These are phyloP conservation scores for Arvicanthis niloticus DNA, from an alignment of 2,113 vertebrate species.

Conservation along the genomic window DNA sequence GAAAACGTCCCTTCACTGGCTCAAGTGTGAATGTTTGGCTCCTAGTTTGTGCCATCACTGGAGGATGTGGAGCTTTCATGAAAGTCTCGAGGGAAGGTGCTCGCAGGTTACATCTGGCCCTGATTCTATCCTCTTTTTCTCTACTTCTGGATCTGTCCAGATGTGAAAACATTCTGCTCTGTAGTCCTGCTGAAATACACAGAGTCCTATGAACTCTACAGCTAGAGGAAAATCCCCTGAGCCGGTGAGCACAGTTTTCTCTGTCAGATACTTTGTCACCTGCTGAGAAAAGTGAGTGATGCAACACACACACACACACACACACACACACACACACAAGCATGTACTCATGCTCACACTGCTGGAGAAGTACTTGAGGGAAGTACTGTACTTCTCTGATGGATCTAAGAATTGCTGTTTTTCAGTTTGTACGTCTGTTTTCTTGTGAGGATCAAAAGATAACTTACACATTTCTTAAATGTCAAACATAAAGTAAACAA, in stretches of 20 bases:
- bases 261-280: background rate
- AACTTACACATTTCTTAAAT: background rate
- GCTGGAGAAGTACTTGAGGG: background rate
- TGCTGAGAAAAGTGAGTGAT: background rate
- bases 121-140: background rate
- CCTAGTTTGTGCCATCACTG: background rate
- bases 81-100: background rate
- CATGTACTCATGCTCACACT: too few species aligned
- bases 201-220: background rate
- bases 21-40: background rate
- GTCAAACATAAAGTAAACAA: background rate
- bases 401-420: background rate
- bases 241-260: background rate
- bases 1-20: too few species aligned
- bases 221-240: background rate
- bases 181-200: too few species aligned
- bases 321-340: background rate
- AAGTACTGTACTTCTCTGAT: background rate
- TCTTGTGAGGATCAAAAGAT: background rate
- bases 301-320: background rate
- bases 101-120: too few species aligned
- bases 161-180: background rate
- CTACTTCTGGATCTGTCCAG: background rate
- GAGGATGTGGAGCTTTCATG: background rate
- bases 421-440: too few species aligned